Conservation (phyloP, 2,113 vertebrate species). For the Mystacornis crossleyi region DNA sequence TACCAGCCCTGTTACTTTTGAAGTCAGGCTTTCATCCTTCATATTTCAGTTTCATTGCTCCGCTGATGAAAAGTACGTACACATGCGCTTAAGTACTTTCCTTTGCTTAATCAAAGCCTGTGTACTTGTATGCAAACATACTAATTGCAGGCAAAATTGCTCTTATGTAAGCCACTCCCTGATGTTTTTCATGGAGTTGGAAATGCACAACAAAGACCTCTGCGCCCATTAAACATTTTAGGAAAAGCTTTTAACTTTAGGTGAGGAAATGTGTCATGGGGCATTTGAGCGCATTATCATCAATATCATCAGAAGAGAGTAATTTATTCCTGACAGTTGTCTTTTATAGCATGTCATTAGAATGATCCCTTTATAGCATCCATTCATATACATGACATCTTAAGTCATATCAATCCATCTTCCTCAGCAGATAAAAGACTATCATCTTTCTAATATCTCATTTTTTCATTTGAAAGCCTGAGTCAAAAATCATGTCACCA, state of each 20-base stretch:
- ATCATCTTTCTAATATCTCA: slow-evolving; percentile 62
- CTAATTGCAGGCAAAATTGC: slow-evolving; percentile 29
- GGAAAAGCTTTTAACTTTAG: slow-evolving; percentile 10
- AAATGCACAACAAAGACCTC: slow-evolving; percentile 3
- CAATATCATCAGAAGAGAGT: slow-evolving; percentile 46
- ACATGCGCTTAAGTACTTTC: background rate
- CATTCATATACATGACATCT: slow-evolving; percentile 70
- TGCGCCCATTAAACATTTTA: background rate
- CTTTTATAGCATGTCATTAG: slow-evolving; percentile 66
- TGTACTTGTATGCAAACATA: slow-evolving; percentile 40
- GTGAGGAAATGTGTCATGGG: background rate
- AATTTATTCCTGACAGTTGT: slow-evolving; percentile 72
- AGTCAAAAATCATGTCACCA: slow-evolving; percentile 64
- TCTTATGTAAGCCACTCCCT: background rate
- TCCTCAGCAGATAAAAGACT: slow-evolving; percentile 61
- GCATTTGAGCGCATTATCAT: slow-evolving; percentile 41
- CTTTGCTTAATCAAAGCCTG: slow-evolving; percentile 40
- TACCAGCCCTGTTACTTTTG: background rate
- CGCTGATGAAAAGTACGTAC: background rate
- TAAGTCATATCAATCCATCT: slow-evolving; percentile 72
- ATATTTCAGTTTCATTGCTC: background rate
- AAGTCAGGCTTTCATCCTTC: background rate
- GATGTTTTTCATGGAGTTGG: background rate
- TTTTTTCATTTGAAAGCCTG: slow-evolving; percentile 64
- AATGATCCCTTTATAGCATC: slow-evolving; percentile 67